A percentile compares a stretch with the other conserved stretches of the same genome.
Evolutionary conservation across 2,888 invertebrate genomes (phyloP).

Genomic region (Macaria liturata): DNA sequence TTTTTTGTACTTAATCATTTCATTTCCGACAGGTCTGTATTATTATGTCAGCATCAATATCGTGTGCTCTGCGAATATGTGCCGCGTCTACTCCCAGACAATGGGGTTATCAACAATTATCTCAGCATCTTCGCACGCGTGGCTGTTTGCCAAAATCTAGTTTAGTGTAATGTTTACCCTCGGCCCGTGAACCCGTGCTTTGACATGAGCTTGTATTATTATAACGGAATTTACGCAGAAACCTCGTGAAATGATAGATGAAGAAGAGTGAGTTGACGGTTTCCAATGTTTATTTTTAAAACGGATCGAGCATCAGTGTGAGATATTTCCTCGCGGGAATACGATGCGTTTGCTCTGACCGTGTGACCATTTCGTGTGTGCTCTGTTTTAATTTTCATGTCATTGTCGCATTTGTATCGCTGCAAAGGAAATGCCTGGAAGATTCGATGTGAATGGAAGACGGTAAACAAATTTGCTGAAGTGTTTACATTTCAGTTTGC

Average conservation of each 20-base stretch:
- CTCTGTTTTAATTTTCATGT: slow-evolving; percentile 5
- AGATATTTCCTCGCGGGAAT: not conserved
- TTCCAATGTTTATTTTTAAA: slow-evolving; percentile 18
- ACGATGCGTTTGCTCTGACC: not conserved
- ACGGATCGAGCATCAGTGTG: slow-evolving; percentile 2
- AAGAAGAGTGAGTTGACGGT: slow-evolving; percentile 32
- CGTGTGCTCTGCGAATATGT: too few species aligned
- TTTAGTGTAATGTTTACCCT: slow-evolving; percentile 60
- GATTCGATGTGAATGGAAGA: slow-evolving; percentile 22
- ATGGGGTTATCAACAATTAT: slow-evolving; percentile 30
- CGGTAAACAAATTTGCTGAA: slow-evolving; percentile 6
- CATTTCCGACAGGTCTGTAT: too few species aligned
- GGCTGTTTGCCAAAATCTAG: slow-evolving; percentile 59
- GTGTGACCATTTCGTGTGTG: not conserved
- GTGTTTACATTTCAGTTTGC: too few species aligned
- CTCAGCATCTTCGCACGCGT: slow-evolving; percentile 28
- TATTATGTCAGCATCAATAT: too few species aligned
- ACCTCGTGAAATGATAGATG: slow-evolving; percentile 23
- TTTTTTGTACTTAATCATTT: too few species aligned
- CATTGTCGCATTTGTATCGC: slow-evolving; percentile 1
- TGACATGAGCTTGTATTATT: slow-evolving; percentile 6
- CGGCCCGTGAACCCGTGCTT: slow-evolving; percentile 36
- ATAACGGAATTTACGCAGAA: slow-evolving; percentile 5
- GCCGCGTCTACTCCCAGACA: slow-evolving; percentile 11
- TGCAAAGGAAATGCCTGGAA: slow-evolving; percentile 12